Evolutionary conservation across 92 coral and sea anemone species (phyloP).

Genomic region (Phenganax subtilis): DNA sequence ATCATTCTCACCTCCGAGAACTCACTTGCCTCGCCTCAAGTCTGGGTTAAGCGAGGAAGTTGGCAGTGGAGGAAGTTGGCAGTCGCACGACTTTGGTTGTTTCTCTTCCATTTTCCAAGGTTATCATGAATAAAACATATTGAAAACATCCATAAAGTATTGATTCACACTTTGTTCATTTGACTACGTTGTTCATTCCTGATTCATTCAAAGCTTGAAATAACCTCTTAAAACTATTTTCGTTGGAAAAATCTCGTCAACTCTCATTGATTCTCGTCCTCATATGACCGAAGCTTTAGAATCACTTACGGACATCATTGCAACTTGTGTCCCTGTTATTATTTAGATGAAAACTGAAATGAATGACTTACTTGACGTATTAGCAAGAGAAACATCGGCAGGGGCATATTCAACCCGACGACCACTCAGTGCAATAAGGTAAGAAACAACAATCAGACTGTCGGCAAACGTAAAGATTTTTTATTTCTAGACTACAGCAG

Average conservation of each 20-base stretch:
- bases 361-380: slow-evolving; percentile 91
- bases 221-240: neutral
- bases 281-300: neutral
- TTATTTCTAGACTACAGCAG: no score
- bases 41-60: no score
- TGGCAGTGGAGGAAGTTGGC: no score
- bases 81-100: no score
- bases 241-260: no score
- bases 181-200: neutral
- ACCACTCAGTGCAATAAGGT: slow-evolving; percentile 87
- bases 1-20: neutral
- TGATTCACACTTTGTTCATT: no score
- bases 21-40: no score
- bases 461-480: neutral
- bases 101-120: no score
- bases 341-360: slow-evolving; percentile 85
- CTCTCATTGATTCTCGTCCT: no score
- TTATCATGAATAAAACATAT: no score
- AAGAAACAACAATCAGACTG: slow-evolving; percentile 10
- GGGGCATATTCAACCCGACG: slow-evolving; percentile 88
- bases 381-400: slow-evolving; percentile 80
- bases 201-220: neutral
- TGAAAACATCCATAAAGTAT: no score
- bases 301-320: neutral
- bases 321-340: neutral